Conservation (phyloP, 2,888 invertebrate species). For the Drosophila picticornis region DNA sequence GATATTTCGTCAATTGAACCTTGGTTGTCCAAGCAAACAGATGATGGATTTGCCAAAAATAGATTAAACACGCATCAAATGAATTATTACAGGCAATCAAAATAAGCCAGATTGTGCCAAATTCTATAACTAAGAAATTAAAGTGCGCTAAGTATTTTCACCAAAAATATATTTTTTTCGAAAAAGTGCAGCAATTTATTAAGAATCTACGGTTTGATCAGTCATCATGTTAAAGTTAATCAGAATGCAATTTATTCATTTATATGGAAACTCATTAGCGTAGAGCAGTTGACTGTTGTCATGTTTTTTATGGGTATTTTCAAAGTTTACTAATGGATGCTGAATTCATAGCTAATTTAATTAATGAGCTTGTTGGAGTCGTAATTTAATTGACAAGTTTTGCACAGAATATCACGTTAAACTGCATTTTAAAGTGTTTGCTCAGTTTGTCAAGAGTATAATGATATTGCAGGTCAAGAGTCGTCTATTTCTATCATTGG, state of each 20-base stretch:
- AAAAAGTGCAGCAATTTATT: background rate
- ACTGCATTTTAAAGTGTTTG: background rate
- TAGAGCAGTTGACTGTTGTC: background rate
- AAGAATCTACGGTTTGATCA: background rate
- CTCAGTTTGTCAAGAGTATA: background rate
- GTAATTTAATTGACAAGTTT: background rate
- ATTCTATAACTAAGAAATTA: background rate
- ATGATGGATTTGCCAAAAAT: conserved; percentile 1
- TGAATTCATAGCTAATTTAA: background rate
- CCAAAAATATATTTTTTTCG: background rate
- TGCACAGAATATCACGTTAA: background rate
- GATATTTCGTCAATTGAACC: conserved; percentile 3
- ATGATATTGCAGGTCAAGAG: too few relatives aligned
- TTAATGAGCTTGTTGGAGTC: background rate
- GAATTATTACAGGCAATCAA: background rate
- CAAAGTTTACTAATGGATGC: background rate
- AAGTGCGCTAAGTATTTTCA: background rate
- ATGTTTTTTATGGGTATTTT: background rate
- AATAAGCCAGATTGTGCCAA: background rate
- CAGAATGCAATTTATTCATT: background rate
- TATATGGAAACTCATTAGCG: background rate
- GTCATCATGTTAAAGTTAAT: background rate
- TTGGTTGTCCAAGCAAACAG: background rate
- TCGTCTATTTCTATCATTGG: background rate
- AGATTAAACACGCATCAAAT: conserved; percentile 11